Conservation (phyloP, 2,113 vertebrate genomes). For the Helogale parvula region DNA sequence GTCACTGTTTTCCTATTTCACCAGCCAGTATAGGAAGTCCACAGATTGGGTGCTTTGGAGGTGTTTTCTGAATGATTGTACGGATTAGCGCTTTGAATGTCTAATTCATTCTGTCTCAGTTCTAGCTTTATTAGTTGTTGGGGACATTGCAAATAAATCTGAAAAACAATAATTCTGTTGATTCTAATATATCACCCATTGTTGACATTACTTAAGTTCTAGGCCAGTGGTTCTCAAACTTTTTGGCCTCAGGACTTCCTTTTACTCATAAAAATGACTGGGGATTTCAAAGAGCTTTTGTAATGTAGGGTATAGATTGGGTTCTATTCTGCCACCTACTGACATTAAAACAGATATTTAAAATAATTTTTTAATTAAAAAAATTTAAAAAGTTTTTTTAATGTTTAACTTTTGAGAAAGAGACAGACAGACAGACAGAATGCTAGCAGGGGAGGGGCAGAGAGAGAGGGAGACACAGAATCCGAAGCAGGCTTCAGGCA, state of each 20-base stretch:
- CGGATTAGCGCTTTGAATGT: background rate
- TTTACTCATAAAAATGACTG: background rate
- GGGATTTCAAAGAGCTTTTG: background rate
- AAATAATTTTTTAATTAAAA: too few species aligned
- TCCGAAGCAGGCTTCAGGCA: too few species aligned
- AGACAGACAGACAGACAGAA: too few species aligned
- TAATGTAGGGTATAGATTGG: background rate
- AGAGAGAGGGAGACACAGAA: too few species aligned
- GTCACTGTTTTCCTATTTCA: background rate
- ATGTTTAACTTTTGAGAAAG: too few species aligned
- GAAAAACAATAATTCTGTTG: background rate
- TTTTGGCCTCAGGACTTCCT: background rate
- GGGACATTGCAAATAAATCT: background rate
- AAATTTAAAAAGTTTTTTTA: too few species aligned
- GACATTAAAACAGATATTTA: background rate
- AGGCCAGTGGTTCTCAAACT: background rate
- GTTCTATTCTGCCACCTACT: background rate
- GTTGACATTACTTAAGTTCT: conserved; percentile 17
- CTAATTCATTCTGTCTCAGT: background rate
- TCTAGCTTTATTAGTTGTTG: background rate
- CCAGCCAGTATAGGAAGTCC: background rate
- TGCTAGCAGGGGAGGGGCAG: too few species aligned
- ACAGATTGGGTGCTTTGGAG: background rate
- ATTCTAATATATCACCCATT: background rate
- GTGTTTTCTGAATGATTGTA: background rate